Percentiles rank a stretch among this genome's conserved stretches.
phyloP scores from a whole-genome alignment of 2,113 vertebrate genomes.

The Lasiurus borealis region DNA sequence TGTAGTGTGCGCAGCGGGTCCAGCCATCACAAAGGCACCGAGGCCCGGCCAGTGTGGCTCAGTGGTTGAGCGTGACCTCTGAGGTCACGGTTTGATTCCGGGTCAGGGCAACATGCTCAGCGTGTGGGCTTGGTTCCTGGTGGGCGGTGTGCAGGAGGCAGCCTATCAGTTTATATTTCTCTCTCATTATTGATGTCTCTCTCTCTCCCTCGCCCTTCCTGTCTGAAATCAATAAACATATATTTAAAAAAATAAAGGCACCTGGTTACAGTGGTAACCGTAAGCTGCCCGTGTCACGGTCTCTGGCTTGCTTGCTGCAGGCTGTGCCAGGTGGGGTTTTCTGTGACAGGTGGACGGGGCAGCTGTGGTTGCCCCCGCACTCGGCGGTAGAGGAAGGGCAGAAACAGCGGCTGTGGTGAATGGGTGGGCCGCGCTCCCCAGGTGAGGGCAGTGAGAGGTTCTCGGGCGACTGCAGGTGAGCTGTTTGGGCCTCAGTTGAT shows the following conservation, averaged over 20 bases:
- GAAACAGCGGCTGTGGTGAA: rapidly evolving
- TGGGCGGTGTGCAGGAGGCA: too few species aligned
- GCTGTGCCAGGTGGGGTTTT: not conserved
- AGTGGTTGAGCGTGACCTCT: too few species aligned
- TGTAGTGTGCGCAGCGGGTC: too few species aligned
- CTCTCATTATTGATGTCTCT: too few species aligned
- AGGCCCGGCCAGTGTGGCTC: too few species aligned
- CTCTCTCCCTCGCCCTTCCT: too few species aligned
- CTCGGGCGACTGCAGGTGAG: not conserved
- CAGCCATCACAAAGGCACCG: too few species aligned
- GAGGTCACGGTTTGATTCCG: too few species aligned
- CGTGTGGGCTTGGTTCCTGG: too few species aligned
- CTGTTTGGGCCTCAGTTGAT: rapidly evolving
- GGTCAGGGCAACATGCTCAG: too few species aligned
- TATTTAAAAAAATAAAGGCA: not conserved
- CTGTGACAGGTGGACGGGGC: not conserved
- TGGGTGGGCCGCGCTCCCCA: not conserved
- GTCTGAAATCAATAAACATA: too few species aligned
- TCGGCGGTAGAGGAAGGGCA: not conserved
- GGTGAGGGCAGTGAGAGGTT: not conserved
- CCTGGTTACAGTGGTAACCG: not conserved
- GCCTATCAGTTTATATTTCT: too few species aligned
- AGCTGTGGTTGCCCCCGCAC: not conserved
- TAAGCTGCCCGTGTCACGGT: not conserved
- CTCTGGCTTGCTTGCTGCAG: not conserved